Conservation (phyloP, 2,113 vertebrate species). For the Sturnira hondurensis region DNA sequence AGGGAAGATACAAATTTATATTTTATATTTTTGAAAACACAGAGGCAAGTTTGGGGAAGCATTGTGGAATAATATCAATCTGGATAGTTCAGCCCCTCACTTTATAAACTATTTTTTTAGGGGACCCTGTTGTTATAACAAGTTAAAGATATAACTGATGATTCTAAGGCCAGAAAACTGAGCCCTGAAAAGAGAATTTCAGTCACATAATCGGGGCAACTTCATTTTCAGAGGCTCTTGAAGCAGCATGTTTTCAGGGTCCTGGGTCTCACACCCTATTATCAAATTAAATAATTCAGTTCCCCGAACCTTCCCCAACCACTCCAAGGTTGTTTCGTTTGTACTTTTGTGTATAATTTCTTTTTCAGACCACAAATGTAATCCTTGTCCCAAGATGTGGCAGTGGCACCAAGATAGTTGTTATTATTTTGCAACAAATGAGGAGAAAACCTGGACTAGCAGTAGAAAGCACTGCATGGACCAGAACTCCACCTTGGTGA, state of each 20-base stretch:
- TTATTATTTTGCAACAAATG: constrained; percentile 41
- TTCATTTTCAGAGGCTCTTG: not conserved
- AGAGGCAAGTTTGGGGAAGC: not conserved
- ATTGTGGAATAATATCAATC: not conserved
- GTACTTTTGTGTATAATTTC: not conserved
- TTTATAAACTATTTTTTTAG: not conserved
- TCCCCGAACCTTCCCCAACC: not conserved
- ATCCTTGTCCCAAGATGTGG: constrained; percentile 60
- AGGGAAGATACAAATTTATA: not conserved
- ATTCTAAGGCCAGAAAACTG: not conserved
- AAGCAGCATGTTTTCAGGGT: not conserved
- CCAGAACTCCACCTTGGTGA: constrained; percentile 47
- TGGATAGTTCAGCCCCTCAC: not conserved
- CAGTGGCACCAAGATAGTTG: constrained; percentile 56
- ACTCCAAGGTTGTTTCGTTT: not conserved
- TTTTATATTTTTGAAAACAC: not conserved
- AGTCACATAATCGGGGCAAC: not conserved
- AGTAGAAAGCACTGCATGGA: constrained; percentile 42
- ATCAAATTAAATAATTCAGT: not conserved
- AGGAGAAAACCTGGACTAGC: constrained; percentile 49
- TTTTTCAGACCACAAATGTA: constrained; percentile 63
- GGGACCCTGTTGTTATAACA: not conserved
- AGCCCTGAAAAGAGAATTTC: not conserved
- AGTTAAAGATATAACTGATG: not conserved
- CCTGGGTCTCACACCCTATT: not conserved